These are phyloP conservation scores for Taenioides sp. DNA, from an alignment of 2,797 vertebrate species.

Conservation along the genomic window DNA sequence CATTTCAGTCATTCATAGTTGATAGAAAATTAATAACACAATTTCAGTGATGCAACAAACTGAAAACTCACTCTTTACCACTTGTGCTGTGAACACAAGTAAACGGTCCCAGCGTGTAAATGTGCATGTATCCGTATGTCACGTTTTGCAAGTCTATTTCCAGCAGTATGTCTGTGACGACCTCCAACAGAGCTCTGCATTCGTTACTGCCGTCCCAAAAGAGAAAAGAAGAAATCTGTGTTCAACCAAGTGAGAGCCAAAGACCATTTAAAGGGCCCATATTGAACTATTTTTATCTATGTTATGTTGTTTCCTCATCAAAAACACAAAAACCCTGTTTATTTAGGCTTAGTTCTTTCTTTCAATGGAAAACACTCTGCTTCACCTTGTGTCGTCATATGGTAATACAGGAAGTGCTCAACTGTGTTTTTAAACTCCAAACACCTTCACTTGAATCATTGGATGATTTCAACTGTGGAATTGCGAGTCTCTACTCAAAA, in stretches of 20 bases:
- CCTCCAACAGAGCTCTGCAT: constrained; percentile 4
- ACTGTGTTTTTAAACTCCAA: too few species aligned
- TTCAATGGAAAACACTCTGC: too few species aligned
- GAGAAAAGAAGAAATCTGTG: constrained; percentile 39
- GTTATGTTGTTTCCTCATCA: too few species aligned
- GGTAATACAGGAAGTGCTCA: too few species aligned
- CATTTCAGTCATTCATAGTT: not conserved
- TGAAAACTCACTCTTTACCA: not conserved
- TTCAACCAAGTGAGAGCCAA: constrained; percentile 33
- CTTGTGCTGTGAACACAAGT: constrained; percentile 21
- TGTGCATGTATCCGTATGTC: constrained; percentile 34
- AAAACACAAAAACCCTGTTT: too few species aligned
- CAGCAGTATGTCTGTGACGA: constrained; percentile 16
- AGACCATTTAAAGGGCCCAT: constrained; percentile 40
- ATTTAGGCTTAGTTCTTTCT: too few species aligned
- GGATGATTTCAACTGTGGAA: too few species aligned
- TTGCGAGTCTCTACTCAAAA: too few species aligned
- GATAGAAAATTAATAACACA: not conserved
- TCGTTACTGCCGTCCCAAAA: constrained; percentile 31
- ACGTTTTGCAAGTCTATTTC: constrained; percentile 12
- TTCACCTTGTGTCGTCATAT: too few species aligned
- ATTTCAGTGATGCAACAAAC: constrained; percentile 1
- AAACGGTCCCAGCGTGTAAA: constrained; percentile 44
- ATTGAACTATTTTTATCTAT: too few species aligned
- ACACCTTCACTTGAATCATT: too few species aligned